These are phyloP conservation scores for Gadopsis marmoratus DNA, from an alignment of 2,797 vertebrate genomes.

Conservation along the genomic window DNA sequence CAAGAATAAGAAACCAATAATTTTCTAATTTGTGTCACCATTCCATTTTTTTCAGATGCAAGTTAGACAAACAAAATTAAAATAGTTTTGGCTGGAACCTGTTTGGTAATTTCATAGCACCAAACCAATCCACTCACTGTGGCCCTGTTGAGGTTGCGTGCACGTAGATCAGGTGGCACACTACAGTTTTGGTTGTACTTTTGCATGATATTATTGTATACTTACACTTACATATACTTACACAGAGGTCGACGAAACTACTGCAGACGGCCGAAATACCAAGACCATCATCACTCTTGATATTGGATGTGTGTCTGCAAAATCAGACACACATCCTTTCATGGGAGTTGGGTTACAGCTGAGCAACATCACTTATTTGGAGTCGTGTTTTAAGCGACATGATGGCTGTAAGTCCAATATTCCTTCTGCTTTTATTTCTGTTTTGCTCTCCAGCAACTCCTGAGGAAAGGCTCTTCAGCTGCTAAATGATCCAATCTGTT, in stretches of 20 bases:
- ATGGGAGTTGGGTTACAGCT: too few relatives aligned
- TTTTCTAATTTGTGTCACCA: not conserved
- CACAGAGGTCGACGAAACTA: too few relatives aligned
- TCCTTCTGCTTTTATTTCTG: conserved; percentile 26
- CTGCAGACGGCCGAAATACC: too few relatives aligned
- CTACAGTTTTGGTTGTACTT: not conserved
- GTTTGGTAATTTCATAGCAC: not conserved
- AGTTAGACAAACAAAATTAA: not conserved
- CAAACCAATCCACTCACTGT: not conserved
- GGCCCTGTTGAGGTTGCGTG: not conserved
- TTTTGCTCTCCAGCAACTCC: conserved; percentile 34
- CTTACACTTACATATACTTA: too few relatives aligned
- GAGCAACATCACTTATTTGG: conserved; percentile 12
- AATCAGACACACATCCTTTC: not conserved
- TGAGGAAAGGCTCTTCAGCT: conserved; percentile 46
- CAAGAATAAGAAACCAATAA: not conserved
- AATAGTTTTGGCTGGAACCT: not conserved
- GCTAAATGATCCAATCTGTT: conserved; percentile 43
- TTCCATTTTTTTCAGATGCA: not conserved
- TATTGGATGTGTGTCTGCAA: not conserved
- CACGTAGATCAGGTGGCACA: not conserved
- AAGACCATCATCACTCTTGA: too few relatives aligned
- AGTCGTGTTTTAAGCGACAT: conserved; percentile 1
- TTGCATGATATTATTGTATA: not conserved
- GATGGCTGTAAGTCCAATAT: conserved; percentile 27